These are phyloP conservation scores for Graptemys geographica DNA, from an alignment of 2,797 vertebrate species.

Conservation along the genomic window DNA sequence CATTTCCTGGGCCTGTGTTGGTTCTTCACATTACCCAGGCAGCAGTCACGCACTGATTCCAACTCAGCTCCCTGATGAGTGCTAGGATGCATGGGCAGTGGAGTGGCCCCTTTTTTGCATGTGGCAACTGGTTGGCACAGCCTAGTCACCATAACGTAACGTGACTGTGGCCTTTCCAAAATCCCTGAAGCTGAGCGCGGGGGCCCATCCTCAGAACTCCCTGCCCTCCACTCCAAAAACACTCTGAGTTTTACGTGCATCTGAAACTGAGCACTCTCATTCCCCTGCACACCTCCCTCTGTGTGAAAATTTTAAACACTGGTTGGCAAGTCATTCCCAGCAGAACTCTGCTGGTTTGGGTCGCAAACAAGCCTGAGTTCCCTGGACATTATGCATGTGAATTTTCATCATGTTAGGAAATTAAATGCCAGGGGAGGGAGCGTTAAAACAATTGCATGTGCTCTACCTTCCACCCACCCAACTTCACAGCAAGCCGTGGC, in stretches of 20 bases:
- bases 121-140: neutral
- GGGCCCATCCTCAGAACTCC: neutral
- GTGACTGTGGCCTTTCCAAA: neutral
- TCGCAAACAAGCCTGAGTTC: neutral
- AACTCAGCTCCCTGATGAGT: neutral
- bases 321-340: neutral
- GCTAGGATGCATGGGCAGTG: neutral
- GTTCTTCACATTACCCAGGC: neutral
- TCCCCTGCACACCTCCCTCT: fast-evolving
- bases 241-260: neutral
- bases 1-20: neutral
- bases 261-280: neutral
- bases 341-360: neutral
- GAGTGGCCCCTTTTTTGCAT: neutral
- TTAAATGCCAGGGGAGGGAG: neutral
- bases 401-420: neutral
- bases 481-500: conserved; percentile 59
- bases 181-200: neutral
- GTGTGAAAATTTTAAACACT: neutral
- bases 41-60: neutral
- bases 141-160: neutral
- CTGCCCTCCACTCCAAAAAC: neutral
- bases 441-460: neutral
- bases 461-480: neutral
- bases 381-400: neutral